A percentile compares a stretch with the other conserved stretches of the same genome.
These are phyloP conservation scores for Lycia hirtaria DNA, from an alignment of 2,888 invertebrate species.

Conservation along the genomic window DNA sequence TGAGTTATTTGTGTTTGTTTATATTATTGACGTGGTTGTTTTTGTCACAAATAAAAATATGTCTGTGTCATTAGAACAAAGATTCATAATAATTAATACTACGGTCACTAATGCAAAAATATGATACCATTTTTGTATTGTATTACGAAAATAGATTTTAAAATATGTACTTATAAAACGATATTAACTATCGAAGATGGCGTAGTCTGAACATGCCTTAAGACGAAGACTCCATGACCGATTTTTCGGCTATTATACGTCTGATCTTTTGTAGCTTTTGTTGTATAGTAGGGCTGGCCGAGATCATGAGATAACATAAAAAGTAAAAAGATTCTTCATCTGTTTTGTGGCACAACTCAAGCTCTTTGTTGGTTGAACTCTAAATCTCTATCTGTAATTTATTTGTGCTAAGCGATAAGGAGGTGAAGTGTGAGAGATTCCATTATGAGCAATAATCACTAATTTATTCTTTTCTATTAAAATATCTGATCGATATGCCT, in stretches of 20 bases:
- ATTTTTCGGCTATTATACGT: slow-evolving; percentile 35
- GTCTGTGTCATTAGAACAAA: no score
- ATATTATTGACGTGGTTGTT: no score
- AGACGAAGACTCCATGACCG: slow-evolving; percentile 32
- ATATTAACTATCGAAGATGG: neutral
- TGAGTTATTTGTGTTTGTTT: no score
- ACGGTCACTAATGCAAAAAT: no score
- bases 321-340: slow-evolving; percentile 8
- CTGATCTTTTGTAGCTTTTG: slow-evolving; percentile 38
- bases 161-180: no score
- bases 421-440: neutral
- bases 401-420: slow-evolving; percentile 2
- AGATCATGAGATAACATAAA: slow-evolving; percentile 22
- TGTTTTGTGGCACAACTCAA: slow-evolving; percentile 12
- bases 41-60: no score
- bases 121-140: no score
- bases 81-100: no score
- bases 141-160: no score
- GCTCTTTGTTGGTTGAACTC: slow-evolving; percentile 10
- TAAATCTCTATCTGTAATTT: slow-evolving; percentile 9
- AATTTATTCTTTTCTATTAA: neutral
- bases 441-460: neutral
- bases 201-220: slow-evolving; percentile 3
- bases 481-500: no score
- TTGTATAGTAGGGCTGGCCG: slow-evolving; percentile 28